Conservation (phyloP, 2,113 vertebrate genomes). For the Noturus placidus region DNA sequence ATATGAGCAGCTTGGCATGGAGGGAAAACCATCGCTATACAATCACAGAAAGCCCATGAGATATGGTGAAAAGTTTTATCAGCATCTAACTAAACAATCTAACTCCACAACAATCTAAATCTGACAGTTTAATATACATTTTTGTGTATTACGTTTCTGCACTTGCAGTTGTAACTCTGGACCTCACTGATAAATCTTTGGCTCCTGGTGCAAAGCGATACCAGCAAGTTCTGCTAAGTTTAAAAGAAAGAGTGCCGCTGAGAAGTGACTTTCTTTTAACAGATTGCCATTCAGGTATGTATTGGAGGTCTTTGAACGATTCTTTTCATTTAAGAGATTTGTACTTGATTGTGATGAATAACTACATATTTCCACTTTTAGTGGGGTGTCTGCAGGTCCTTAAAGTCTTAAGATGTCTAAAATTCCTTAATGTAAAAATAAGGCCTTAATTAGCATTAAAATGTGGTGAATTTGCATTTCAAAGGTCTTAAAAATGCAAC, state of each 20-base stretch:
- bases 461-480: too few species aligned
- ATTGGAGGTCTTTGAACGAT: neutral
- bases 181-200: slow-evolving; percentile 77
- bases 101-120: neutral
- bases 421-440: too few species aligned
- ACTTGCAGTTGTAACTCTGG: slow-evolving; percentile 71
- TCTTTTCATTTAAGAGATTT: neutral
- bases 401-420: neutral
- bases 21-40: slow-evolving; percentile 82
- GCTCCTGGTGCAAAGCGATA: slow-evolving; percentile 77
- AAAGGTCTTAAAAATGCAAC: too few species aligned
- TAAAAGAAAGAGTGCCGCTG: slow-evolving; percentile 82
- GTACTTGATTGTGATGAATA: neutral
- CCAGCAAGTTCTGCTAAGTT: slow-evolving; percentile 76
- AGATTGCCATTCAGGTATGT: slow-evolving; percentile 73
- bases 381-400: too few species aligned
- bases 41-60: slow-evolving; percentile 76
- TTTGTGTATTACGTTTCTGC: neutral
- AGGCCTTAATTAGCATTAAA: too few species aligned
- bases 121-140: neutral
- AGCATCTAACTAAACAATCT: neutral
- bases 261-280: slow-evolving; percentile 82
- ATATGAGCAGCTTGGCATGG: slow-evolving; percentile 85
- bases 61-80: slow-evolving; percentile 75
- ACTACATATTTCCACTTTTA: neutral